Conservation (phyloP, 2,797 vertebrate species). For the Momotus momota region DNA sequence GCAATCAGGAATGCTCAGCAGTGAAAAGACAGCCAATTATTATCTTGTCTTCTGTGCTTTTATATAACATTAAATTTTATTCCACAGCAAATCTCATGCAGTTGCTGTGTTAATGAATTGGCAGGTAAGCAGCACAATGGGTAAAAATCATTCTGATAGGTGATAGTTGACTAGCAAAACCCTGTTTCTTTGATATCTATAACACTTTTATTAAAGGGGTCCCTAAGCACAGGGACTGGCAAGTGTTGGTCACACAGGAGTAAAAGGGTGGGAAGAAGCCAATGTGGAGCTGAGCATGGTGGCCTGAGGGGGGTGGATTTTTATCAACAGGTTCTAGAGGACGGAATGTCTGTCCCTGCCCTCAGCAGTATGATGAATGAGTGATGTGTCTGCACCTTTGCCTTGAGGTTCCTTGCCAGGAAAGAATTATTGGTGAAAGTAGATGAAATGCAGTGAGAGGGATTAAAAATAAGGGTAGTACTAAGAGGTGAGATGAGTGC, state of each 20-base stretch:
- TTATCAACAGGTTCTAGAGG: not conserved
- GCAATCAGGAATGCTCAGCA: rapidly evolving
- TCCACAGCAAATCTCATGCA: not conserved
- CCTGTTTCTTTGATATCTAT: not conserved
- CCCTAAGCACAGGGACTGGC: no score
- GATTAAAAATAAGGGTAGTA: not conserved
- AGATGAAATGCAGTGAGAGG: not conserved
- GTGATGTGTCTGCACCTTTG: no score
- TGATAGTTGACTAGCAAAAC: not conserved
- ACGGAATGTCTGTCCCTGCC: not conserved
- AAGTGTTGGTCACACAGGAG: not conserved
- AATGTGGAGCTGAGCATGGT: rapidly evolving
- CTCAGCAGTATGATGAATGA: not conserved
- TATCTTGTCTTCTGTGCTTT: not conserved
- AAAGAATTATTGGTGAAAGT: not conserved
- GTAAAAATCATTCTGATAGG: not conserved
- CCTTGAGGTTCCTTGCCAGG: not conserved
- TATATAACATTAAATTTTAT: not conserved
- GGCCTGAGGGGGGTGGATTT: not conserved
- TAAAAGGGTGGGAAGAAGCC: not conserved
- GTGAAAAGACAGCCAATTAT: not conserved
- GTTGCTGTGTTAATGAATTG: not conserved
- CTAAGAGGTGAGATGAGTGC: not conserved
- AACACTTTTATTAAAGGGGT: not conserved
- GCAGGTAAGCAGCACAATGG: not conserved